Conservation (phyloP, 2,797 vertebrate genomes). For the Pseudomugil tenellus region DNA sequence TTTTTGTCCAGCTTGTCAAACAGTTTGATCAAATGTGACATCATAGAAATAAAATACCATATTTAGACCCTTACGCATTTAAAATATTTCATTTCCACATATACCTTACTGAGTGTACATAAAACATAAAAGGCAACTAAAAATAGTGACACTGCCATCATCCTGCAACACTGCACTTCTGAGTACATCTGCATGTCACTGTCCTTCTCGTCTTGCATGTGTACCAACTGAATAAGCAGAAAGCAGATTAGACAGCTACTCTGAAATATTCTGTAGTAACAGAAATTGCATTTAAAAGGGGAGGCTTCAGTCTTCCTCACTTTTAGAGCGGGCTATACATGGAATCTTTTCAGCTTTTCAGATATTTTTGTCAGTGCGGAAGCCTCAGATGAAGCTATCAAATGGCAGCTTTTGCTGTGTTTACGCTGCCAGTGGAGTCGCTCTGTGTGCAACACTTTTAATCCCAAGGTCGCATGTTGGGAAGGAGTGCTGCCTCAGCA, state of each 20-base stretch:
- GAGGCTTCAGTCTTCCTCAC: slow-evolving; percentile 21
- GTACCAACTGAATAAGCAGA: slow-evolving; percentile 21
- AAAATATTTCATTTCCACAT: neutral
- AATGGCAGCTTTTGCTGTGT: slow-evolving; percentile 45
- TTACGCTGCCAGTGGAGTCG: slow-evolving; percentile 33
- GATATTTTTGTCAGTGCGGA: slow-evolving; percentile 12
- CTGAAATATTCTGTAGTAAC: slow-evolving; percentile 14
- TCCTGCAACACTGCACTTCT: slow-evolving; percentile 28
- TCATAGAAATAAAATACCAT: neutral
- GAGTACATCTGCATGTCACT: neutral
- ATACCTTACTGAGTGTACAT: neutral
- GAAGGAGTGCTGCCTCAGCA: slow-evolving; percentile 57
- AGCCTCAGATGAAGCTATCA: slow-evolving; percentile 27
- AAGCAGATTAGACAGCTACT: slow-evolving; percentile 15
- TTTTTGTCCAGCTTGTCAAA: neutral
- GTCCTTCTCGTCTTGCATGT: slow-evolving; percentile 1
- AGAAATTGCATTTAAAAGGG: slow-evolving; percentile 4
- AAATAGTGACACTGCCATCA: slow-evolving; percentile 22
- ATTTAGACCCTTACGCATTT: neutral
- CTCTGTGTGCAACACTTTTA: slow-evolving; percentile 53
- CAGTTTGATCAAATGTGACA: slow-evolving; percentile 1
- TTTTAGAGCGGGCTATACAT: neutral
- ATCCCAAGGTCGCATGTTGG: slow-evolving; percentile 67
- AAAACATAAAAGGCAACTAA: slow-evolving; percentile 4
- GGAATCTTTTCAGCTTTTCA: slow-evolving; percentile 19